A percentile compares a stretch with the other conserved stretches of the same genome.
Evolutionary conservation across 2,797 vertebrate genomes (phyloP).

Genomic region (Gymnoscopelus braueri): DNA sequence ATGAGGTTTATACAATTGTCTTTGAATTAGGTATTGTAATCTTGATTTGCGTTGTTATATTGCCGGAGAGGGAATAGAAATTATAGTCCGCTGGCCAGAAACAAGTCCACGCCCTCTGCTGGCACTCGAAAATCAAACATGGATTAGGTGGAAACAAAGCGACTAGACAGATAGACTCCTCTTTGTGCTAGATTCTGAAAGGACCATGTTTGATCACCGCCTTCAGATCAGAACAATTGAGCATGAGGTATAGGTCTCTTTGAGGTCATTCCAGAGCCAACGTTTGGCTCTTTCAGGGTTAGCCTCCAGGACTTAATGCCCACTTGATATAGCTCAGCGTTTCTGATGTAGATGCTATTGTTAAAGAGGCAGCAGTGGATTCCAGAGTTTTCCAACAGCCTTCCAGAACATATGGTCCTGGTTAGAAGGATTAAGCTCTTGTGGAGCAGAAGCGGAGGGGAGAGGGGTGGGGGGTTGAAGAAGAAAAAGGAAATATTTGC

Average conservation of each 20-base stretch:
- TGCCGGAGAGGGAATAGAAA: slow-evolving; percentile 40
- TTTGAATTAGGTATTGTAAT: slow-evolving; percentile 15
- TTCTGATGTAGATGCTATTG: slow-evolving; percentile 75
- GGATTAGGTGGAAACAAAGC: slow-evolving; percentile 39
- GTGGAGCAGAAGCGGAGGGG: slow-evolving; percentile 56
- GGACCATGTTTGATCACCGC: not conserved
- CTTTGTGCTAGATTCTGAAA: slow-evolving; percentile 28
- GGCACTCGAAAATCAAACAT: slow-evolving; percentile 41
- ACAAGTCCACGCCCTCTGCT: slow-evolving; percentile 32
- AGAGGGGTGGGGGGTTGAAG: slow-evolving; percentile 33
- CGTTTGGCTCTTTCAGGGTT: slow-evolving; percentile 24
- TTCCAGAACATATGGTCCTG: slow-evolving; percentile 79
- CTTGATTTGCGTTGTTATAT: slow-evolving; percentile 36
- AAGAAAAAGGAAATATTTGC: slow-evolving; percentile 69
- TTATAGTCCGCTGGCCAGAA: slow-evolving; percentile 21
- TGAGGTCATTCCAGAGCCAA: slow-evolving; percentile 30
- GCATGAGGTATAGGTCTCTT: slow-evolving; percentile 17
- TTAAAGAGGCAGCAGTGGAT: slow-evolving; percentile 74
- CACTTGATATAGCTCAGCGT: slow-evolving; percentile 62
- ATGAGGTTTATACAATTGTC: slow-evolving; percentile 26
- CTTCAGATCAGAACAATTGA: slow-evolving; percentile 29
- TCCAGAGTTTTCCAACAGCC: slow-evolving; percentile 76
- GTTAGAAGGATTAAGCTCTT: slow-evolving; percentile 79
- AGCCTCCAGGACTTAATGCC: slow-evolving; percentile 41
- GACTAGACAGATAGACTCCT: slow-evolving; percentile 34